phyloP scores from a whole-genome alignment of 2,797 vertebrate genomes.

The Parauchenoglanis ngamensis region DNA sequence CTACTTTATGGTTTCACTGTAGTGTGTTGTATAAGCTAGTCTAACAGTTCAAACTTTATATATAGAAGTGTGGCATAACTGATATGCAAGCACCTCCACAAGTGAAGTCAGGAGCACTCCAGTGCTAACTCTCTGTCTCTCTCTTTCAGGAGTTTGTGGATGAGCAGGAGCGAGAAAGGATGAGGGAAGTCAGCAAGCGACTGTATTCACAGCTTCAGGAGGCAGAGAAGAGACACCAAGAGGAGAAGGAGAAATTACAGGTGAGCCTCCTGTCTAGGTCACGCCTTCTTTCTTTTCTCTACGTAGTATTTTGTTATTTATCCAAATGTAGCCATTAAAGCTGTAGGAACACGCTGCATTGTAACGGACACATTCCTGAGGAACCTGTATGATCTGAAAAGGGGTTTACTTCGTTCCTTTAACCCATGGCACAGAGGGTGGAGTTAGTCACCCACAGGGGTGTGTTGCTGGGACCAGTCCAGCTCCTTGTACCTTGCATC shows the following conservation, averaged over 20 bases:
- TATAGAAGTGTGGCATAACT: background rate
- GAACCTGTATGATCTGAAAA: conserved; percentile 29
- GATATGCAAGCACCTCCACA: background rate
- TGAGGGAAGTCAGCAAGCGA: conserved; percentile 81
- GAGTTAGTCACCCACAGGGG: background rate
- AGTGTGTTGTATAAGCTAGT: background rate
- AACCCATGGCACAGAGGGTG: background rate
- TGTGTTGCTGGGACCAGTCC: conserved; percentile 4
- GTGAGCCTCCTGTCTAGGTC: conserved; percentile 63
- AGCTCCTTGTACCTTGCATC: background rate
- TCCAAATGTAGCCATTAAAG: background rate
- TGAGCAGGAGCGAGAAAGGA: conserved; percentile 76
- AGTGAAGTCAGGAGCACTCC: background rate
- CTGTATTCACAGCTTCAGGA: conserved; percentile 84
- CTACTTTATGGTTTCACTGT: background rate
- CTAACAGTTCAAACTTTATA: background rate
- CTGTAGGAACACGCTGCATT: background rate
- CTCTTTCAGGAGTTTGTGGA: conserved; percentile 66
- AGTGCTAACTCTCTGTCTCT: background rate
- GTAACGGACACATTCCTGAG: conserved; percentile 6
- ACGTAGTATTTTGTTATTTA: background rate
- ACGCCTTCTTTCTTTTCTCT: background rate
- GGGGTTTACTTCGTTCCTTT: background rate
- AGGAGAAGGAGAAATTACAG: conserved; percentile 82
- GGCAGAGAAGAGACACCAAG: conserved; percentile 80